These are phyloP conservation scores for Grammomys dolichurus DNA, from an alignment of 2,113 vertebrate species.

Conservation along the genomic window DNA sequence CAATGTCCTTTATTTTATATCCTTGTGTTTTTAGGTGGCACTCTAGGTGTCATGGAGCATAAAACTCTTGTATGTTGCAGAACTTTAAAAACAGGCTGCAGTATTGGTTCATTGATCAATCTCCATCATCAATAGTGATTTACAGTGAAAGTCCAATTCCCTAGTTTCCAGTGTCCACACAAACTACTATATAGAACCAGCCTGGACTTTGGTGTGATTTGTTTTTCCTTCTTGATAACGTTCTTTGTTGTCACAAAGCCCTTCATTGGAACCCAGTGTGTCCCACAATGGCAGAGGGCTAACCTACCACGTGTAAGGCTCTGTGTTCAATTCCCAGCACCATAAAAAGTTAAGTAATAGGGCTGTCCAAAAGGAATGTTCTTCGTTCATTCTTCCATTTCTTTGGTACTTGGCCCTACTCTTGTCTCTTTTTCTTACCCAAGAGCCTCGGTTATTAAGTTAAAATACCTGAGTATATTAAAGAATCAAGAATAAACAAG, in stretches of 20 bases:
- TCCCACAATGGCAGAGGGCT: not conserved
- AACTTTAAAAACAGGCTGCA: not conserved
- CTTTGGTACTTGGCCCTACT: not conserved
- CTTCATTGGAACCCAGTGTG: not conserved
- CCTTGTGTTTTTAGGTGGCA: constrained; percentile 5
- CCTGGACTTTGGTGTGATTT: not conserved
- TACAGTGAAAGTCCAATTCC: not conserved
- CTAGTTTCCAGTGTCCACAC: not conserved
- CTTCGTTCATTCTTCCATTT: not conserved
- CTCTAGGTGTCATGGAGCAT: not conserved
- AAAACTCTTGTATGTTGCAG: constrained; percentile 33
- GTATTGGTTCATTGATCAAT: constrained; percentile 46
- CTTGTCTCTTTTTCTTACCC: constrained; percentile 2
- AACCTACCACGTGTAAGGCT: not conserved
- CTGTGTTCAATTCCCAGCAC: not conserved
- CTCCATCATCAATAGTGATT: constrained; percentile 32
- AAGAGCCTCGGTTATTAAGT: constrained; percentile 25
- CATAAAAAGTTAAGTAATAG: not conserved
- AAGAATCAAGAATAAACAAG: not conserved
- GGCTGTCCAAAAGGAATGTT: not conserved
- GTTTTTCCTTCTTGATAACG: not conserved
- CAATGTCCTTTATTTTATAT: constrained; percentile 37
- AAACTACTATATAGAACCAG: not conserved
- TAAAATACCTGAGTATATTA: not conserved
- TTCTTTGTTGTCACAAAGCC: not conserved